Evolutionary conservation across 2,113 vertebrate species (phyloP), one percentile per base, ranked within the genome.

Genomic region (Gasterosteus nipponicus): DNA sequence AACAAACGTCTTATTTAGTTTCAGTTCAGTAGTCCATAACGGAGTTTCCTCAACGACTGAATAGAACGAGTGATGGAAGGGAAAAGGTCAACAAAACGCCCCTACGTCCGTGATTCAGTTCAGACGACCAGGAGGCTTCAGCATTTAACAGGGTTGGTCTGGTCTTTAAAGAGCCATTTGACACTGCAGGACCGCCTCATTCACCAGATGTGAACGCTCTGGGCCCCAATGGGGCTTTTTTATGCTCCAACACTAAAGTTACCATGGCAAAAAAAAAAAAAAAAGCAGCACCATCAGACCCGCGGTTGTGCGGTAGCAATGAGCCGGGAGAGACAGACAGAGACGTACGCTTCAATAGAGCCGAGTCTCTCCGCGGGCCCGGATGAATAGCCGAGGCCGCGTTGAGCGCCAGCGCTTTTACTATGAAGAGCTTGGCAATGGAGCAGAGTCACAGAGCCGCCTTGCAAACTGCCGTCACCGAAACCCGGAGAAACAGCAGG

Each of bases 391-490:
- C 49, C 69, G 78, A 82, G 73, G 64, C 78, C 22, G 70, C 60
- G 75, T 68, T 81, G 85, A 87, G 75, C 81, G 86, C 69, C 78
- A 86, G 83, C 61, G 73, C 83, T 90, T 91, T 91, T 81, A 80
- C 77, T 77, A 53, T 78, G 83, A 89, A 91, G 35, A 89, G 81
- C 80, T 69, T 68, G 60, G 84, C 87, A 80, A 87, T 59, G 81
- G 63, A 88, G 73, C 22, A 35, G 75, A 79, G 82, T 84, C 78
- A 69, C 84, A 88, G 67, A 81, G 72, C 77, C 71, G 73, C 85
- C 86, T 80, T 77, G 68, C 81, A 87, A 83, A 89, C 72, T 69
- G 75, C 67, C 78, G 42, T 86, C 87, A 88, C 62, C 42, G 76
- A 79, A 79, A 79, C 77, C 77, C 78, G 60, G 59, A 74, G 22